Conservation (phyloP, 2,888 invertebrate genomes). For the Neocrepidodera transversa region DNA sequence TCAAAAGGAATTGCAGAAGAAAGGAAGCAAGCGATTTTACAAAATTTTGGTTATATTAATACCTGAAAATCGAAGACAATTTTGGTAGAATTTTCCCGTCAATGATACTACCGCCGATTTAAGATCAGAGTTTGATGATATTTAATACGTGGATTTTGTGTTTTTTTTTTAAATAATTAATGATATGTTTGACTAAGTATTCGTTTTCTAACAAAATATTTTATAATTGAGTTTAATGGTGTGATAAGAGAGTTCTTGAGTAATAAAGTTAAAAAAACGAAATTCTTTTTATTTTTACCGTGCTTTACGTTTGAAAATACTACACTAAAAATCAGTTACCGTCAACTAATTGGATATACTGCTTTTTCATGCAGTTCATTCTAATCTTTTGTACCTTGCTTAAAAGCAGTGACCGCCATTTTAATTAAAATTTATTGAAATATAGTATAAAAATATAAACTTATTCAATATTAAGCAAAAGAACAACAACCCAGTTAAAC, state of each 20-base stretch:
- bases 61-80: no score
- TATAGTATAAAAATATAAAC: no score
- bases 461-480: no score
- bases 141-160: not conserved
- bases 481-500: no score
- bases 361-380: not conserved
- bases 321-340: constrained; percentile 6
- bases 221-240: not conserved
- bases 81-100: no score
- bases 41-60: constrained; percentile 11
- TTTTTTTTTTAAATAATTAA: not conserved
- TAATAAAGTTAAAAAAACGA: not conserved
- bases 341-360: not conserved
- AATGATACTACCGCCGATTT: no score
- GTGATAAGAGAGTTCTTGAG: not conserved
- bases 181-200: not conserved
- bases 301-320: not conserved
- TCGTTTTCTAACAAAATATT: not conserved
- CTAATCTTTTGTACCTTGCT: no score
- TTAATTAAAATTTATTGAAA: no score
- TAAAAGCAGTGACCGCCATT: no score
- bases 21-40: constrained; percentile 12
- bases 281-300: not conserved
- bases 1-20: constrained; percentile 5
- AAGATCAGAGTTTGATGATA: no score